These are phyloP conservation scores for Sarcophilus harrisii DNA, from an alignment of 2,797 vertebrate genomes.

Conservation along the genomic window DNA sequence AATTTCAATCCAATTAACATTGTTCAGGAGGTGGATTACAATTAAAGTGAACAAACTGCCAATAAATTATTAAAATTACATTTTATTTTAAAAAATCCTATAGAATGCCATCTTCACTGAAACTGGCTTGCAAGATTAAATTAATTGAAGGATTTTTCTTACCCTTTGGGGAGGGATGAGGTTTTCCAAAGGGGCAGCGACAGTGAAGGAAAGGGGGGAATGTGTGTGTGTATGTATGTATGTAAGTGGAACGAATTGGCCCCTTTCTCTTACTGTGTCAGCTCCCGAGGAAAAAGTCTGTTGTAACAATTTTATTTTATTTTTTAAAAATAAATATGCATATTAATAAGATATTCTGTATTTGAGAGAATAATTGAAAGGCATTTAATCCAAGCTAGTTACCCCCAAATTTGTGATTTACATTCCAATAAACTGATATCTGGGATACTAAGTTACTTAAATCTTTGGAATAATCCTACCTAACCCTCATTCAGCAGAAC, in stretches of 20 bases:
- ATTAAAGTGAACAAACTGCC: constrained; percentile 72
- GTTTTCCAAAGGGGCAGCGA: constrained; percentile 10
- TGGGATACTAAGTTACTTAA: constrained; percentile 44
- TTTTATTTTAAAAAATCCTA: constrained; percentile 32
- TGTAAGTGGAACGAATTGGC: not conserved
- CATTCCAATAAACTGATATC: constrained; percentile 24
- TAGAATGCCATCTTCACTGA: constrained; percentile 55
- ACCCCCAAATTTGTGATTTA: constrained; percentile 33
- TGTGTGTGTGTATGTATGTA: not conserved
- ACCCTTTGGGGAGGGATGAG: not conserved
- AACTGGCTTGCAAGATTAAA: constrained; percentile 28
- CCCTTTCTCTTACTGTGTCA: constrained; percentile 26
- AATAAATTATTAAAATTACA: constrained; percentile 60
- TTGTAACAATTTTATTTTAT: constrained; percentile 32
- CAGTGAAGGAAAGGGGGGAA: not conserved
- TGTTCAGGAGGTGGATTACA: constrained; percentile 64
- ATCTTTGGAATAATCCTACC: not conserved
- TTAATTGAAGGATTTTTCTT: not conserved
- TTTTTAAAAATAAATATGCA: not conserved
- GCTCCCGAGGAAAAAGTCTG: constrained; percentile 47
- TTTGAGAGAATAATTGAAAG: not conserved
- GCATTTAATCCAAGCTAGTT: constrained; percentile 16
- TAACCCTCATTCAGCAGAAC: not conserved
- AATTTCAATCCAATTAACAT: constrained; percentile 77
- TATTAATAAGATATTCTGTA: constrained; percentile 12